These are phyloP conservation scores for Lepidochitona cinerea DNA, from an alignment of 2,888 invertebrate genomes.

Conservation along the genomic window DNA sequence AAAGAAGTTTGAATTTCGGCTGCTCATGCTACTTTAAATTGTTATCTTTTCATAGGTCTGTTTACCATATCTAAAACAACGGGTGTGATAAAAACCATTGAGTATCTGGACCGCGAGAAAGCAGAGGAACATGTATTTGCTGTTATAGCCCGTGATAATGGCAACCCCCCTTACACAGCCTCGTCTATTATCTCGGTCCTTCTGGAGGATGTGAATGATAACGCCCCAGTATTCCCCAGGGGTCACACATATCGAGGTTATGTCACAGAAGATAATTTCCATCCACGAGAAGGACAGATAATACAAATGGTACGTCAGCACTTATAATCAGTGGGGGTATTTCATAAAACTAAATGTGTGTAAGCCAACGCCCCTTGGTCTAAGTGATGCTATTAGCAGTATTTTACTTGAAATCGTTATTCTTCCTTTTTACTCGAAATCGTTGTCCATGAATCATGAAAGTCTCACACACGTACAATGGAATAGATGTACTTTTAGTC, in stretches of 20 bases:
- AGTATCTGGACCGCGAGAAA: slow-evolving; percentile 27
- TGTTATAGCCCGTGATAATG: slow-evolving; percentile 33
- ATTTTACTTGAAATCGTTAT: no score
- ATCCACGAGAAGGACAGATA: slow-evolving; percentile 16
- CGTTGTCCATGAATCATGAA: no score
- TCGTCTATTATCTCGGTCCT: slow-evolving; percentile 19
- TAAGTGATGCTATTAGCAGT: no score
- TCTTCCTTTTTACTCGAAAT: no score
- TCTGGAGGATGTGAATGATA: slow-evolving; percentile 35
- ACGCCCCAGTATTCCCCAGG: slow-evolving; percentile 24
- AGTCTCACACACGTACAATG: no score
- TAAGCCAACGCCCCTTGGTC: no score
- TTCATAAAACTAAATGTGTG: no score
- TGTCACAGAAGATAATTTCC: slow-evolving; percentile 27
- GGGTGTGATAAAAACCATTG: slow-evolving; percentile 17
- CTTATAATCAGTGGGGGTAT: no score
- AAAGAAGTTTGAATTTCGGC: no score
- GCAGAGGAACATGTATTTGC: slow-evolving; percentile 15
- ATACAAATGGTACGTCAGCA: slow-evolving; percentile 31
- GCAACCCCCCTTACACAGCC: slow-evolving; percentile 28
- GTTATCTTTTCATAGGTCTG: slow-evolving; percentile 16
- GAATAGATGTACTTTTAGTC: no score
- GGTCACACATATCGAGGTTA: slow-evolving; percentile 22
- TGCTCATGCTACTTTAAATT: no score
- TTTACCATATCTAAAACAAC: slow-evolving; percentile 11